Evolutionary conservation across 2,113 vertebrate species (phyloP), one percentile per base, ranked within the genome.

Genomic region (Vulpes vulpes): DNA sequence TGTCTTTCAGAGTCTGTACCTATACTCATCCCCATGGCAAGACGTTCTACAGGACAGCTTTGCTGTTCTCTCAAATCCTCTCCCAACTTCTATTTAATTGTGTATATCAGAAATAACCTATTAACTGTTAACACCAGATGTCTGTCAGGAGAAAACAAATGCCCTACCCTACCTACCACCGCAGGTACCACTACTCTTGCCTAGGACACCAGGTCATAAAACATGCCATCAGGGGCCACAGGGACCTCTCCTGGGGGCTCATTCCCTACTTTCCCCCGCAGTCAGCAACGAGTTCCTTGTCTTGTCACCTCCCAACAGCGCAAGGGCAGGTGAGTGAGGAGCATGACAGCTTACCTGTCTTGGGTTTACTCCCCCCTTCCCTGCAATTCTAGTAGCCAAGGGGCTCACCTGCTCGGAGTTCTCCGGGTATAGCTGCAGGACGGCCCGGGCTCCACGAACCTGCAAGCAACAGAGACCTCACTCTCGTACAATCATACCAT

Each of bases 351-450:
- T 9, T 14, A 20, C 35, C 57, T 53, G 35, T 4, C 32, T 67
- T 22, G 19, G 53, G 32, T 2, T 27, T 22, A 43, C 35, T 12
- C 9, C 2, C 7, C 5, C 3, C 9, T 2, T n/a, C 59, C 57
- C 35, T 3, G 23, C 0, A 19, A 32, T 35, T 11, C 62, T 1
- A 17, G 32, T 2, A 60, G 38, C 32, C 49, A 23, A 35, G 0
- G 14, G 32, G 25, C 93, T 98, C 53, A 99, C 99, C 99, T 99
- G 99, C 95, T 99, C 99, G 0, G 99, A 99, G 98, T 99, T 99
- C 98, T 99, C 99, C 0, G 99, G 99, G 96, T 99, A 99, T 74
- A 99, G 89, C 98, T 99, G 99, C 93, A 99, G 99, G 89, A 99
- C 98, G 0, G 99, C 99, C 87, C 99, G 99, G 22, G 99, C 98